These are phyloP conservation scores for Prunella strophiata DNA, from an alignment of 2,797 vertebrate species.

Conservation along the genomic window DNA sequence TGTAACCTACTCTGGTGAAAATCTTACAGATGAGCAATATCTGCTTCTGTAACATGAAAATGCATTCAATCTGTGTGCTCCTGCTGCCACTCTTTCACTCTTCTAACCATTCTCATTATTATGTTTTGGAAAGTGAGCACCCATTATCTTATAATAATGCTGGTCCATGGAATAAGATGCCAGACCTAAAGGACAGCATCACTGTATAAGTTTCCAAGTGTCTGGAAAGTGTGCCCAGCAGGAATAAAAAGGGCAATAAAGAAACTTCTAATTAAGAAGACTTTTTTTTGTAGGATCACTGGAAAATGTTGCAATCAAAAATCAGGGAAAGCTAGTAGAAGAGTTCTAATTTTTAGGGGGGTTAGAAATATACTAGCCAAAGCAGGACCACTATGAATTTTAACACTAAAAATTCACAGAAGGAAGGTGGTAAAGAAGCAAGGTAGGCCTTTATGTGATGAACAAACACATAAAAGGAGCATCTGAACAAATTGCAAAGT, in stretches of 20 bases:
- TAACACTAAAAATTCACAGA: background rate
- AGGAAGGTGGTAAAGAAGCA: background rate
- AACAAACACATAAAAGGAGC: background rate
- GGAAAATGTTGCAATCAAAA: background rate
- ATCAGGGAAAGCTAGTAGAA: background rate
- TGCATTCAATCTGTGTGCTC: background rate
- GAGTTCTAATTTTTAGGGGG: background rate
- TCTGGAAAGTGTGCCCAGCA: background rate
- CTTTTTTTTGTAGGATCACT: background rate
- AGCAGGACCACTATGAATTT: background rate
- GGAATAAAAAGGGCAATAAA: background rate
- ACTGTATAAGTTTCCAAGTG: background rate
- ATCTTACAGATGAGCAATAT: background rate
- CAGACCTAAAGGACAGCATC: background rate
- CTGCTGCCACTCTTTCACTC: background rate
- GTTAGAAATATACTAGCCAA: background rate
- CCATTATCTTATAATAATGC: background rate
- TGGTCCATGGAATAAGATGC: background rate
- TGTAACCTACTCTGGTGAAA: background rate
- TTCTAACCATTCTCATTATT: background rate
- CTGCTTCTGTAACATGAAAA: background rate
- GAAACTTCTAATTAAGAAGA: background rate
- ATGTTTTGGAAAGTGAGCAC: background rate
- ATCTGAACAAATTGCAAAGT: background rate
- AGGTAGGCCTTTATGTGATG: background rate